phyloP scores from a whole-genome alignment of 2,113 vertebrate genomes.

The Gnathonemus longibarbis region DNA sequence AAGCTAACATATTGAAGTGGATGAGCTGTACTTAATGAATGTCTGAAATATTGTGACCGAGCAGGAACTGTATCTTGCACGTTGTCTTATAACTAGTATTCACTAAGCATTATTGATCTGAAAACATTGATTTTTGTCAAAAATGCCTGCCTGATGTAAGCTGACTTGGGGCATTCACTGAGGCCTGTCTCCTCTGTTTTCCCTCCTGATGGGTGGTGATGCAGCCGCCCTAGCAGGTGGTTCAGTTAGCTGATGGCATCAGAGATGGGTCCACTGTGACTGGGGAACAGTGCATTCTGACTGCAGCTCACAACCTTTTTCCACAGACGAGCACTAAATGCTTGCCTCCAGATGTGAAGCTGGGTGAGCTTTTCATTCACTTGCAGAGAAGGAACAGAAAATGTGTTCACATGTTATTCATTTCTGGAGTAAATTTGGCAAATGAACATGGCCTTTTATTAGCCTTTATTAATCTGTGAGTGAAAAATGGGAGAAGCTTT shows the following conservation, averaged over 20 bases:
- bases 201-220: slow-evolving; percentile 25
- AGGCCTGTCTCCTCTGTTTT: background rate
- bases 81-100: background rate
- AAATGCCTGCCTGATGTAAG: background rate
- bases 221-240: slow-evolving; percentile 56
- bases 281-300: slow-evolving; percentile 52
- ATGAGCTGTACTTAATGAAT: background rate
- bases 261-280: slow-evolving; percentile 43
- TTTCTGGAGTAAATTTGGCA: background rate
- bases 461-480: background rate
- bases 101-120: background rate
- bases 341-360: background rate
- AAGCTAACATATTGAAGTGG: background rate
- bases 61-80: background rate
- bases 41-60: background rate
- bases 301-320: slow-evolving; percentile 44
- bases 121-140: background rate
- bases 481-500: background rate
- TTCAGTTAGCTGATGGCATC: background rate
- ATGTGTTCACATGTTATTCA: background rate
- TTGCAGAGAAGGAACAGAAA: background rate
- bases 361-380: background rate
- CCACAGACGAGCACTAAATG: fast-evolving
- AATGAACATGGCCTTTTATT: background rate
- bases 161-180: background rate